Evolutionary conservation across 2,888 invertebrate species (phyloP), one percentile per base, ranked within the genome.

Genomic region (Helicoverpa assulta): DNA sequence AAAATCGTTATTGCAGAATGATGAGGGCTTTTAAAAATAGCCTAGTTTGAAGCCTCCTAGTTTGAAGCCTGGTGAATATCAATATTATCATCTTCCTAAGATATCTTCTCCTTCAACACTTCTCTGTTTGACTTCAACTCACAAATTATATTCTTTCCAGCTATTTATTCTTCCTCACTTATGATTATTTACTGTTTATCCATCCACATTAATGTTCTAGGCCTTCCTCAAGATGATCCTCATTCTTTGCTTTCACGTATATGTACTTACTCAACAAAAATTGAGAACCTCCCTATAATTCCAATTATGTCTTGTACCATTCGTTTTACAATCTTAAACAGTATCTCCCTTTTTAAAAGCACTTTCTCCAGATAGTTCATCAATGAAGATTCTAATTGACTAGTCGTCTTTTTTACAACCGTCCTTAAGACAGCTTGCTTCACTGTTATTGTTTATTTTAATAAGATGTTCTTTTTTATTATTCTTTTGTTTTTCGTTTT

Each of bases 391-490:
- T 43, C 55, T 61, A 79, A 79, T 75, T 79, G 54, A 52, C 65
- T 75, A 16, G 29, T 52, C 50, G 63, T 70, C 52, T 55, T 77
- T 10, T 76, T 64, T 58, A 73, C 51, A 14, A 50, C 16, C 43
- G 52, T 60, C 19, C 21, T 67, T 60, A 53, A 60, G 53, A 57
- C 8, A 21, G 51, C 51, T 63, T 29, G 0, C 33, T 29, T 43
- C 43, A 68, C 50, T 56, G 26, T 60, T 63, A 53, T 62, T 76
- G 55, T 76, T 71, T 66, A 52, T 66, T 71, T 75, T 72, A 71
- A 62, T 62, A 55, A 52, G 52, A 16, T 33, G n/a, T 50, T 54
- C 55, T 58, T 4, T 67, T 60, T 33, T 63, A 6, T 43, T 53
- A 14, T 63, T 50, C 21, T 51, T 73, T 56, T 51, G 18, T 51